Evolutionary conservation across 37 sponge, comb jelly and placozoan species (phyloP).

Genomic region (Aplysina aerophoba): DNA sequence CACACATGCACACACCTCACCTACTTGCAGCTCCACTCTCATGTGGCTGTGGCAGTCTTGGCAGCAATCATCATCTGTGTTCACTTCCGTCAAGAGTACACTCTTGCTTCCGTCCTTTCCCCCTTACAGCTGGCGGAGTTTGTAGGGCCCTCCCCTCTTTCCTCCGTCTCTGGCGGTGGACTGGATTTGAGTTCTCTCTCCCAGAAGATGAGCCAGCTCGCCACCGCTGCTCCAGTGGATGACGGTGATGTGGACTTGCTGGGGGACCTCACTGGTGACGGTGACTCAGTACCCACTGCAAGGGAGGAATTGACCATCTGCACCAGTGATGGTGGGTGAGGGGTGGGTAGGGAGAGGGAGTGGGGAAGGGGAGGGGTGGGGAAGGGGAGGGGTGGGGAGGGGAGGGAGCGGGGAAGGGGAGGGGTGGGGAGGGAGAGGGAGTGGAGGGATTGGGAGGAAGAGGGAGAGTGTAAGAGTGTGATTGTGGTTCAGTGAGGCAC

Average conservation of each 20-base stretch:
- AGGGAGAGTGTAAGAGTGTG: neutral
- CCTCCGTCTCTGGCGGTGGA: neutral
- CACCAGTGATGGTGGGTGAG: constrained; percentile 11
- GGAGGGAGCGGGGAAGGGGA: neutral
- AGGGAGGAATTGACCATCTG: neutral
- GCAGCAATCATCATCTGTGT: no score
- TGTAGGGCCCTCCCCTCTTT: neutral
- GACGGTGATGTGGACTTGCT: constrained; percentile 13
- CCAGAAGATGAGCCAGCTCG: constrained; percentile 42
- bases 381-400: neutral
- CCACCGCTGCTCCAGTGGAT: neutral
- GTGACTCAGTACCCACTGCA: neutral
- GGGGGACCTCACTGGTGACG: neutral
- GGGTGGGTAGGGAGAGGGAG: constrained; percentile 18
- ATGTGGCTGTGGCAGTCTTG: no score
- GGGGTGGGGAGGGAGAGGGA: neutral
- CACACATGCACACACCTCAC: no score
- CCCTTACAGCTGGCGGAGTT: neutral
- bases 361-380: constrained; percentile 11
- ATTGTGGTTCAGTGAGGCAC: neutral
- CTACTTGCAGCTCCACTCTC: no score
- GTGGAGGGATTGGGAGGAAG: neutral
- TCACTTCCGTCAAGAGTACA: no score
- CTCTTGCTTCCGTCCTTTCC: neutral
- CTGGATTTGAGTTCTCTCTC: constrained; percentile 56